phyloP scores from a whole-genome alignment of 2,888 invertebrate genomes.

The Volucella inflata region DNA sequence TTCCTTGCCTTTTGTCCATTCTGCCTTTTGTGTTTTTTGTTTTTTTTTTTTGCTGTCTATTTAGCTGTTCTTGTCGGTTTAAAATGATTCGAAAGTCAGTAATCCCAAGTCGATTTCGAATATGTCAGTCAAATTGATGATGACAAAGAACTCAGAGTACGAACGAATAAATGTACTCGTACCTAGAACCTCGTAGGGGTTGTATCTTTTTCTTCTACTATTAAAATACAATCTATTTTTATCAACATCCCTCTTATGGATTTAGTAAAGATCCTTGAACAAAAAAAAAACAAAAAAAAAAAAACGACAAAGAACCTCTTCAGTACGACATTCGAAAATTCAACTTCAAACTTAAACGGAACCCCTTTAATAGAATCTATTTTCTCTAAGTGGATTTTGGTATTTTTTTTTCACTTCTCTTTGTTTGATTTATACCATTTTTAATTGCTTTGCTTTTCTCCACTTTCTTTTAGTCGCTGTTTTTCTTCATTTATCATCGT shows the following conservation, averaged over 20 bases:
- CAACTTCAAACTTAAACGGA: constrained; percentile 34
- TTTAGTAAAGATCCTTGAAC: constrained; percentile 50
- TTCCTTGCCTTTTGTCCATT: constrained; percentile 16
- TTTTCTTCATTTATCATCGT: constrained; percentile 72
- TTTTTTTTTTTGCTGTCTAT: too few species aligned
- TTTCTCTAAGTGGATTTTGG: constrained; percentile 68
- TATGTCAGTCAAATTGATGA: constrained; percentile 71
- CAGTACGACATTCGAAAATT: constrained; percentile 5
- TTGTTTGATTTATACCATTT: constrained; percentile 71
- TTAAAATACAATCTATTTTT: constrained; percentile 70
- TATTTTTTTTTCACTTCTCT: background rate
- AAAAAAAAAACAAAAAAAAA: too few species aligned
- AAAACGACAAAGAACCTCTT: constrained; percentile 49
- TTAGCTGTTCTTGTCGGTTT: constrained; percentile 10
- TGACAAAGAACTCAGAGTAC: constrained; percentile 67
- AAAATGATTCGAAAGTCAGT: constrained; percentile 25
- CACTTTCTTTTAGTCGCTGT: constrained; percentile 73
- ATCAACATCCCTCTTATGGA: constrained; percentile 58
- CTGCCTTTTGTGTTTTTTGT: background rate
- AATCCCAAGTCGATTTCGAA: constrained; percentile 65
- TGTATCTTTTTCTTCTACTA: constrained; percentile 19
- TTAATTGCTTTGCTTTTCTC: constrained; percentile 73
- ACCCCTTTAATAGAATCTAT: constrained; percentile 67
- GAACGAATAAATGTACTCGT: background rate
- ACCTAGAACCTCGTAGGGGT: constrained; percentile 43